Evolutionary conservation across 2,888 invertebrate species (phyloP).

Genomic region (Pyrgus malvae): DNA sequence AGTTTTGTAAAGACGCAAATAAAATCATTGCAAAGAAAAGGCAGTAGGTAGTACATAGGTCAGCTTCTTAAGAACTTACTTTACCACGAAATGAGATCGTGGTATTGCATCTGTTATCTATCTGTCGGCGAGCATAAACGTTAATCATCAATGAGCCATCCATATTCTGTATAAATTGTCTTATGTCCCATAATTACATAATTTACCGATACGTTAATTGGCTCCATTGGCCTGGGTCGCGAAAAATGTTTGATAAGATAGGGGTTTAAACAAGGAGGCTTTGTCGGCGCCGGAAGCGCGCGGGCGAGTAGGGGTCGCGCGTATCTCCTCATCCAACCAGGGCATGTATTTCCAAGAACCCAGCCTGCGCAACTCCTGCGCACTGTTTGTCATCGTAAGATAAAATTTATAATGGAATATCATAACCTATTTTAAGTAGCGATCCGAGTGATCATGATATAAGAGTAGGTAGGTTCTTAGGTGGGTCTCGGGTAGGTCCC

Average conservation of each 20-base stretch:
- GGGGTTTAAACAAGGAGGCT: constrained; percentile 63
- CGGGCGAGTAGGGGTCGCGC: constrained; percentile 54
- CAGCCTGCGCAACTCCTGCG: constrained; percentile 1
- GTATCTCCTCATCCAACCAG: constrained; percentile 28
- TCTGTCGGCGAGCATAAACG: constrained; percentile 35
- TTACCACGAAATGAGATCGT: constrained; percentile 20
- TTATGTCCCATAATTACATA: constrained; percentile 55
- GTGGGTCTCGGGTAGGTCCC: too few relatives aligned
- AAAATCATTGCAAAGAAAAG: too few relatives aligned
- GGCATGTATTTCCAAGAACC: constrained; percentile 31
- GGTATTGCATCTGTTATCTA: constrained; percentile 23
- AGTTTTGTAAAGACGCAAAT: too few relatives aligned
- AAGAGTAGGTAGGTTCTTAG: not conserved
- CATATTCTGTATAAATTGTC: constrained; percentile 45
- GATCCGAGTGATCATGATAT: too few relatives aligned
- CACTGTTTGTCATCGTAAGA: too few relatives aligned
- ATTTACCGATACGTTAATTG: constrained; percentile 60
- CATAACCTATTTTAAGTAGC: too few relatives aligned
- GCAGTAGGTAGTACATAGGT: too few relatives aligned
- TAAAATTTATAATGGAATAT: too few relatives aligned
- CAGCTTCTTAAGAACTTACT: not conserved
- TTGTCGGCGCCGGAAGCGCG: constrained; percentile 49
- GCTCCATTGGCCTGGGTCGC: constrained; percentile 68
- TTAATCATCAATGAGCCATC: constrained; percentile 45
- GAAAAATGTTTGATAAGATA: constrained; percentile 77